These are phyloP conservation scores for Melanaphis sacchari DNA, from an alignment of 1,140 invertebrate species.

Conservation along the genomic window DNA sequence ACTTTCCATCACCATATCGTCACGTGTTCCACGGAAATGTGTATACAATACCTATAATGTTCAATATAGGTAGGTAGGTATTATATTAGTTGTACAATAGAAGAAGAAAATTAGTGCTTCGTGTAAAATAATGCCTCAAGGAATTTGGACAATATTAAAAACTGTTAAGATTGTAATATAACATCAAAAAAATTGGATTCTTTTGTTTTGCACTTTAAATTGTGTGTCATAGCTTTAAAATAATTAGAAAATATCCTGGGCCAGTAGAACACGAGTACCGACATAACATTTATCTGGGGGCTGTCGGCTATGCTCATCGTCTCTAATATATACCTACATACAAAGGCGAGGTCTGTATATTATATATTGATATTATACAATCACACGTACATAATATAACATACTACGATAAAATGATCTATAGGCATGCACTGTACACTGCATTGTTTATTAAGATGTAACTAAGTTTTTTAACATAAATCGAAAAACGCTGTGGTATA, in stretches of 20 bases:
- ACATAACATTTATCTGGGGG: neutral
- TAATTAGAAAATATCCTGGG: constrained; percentile 26
- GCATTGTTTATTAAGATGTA: neutral
- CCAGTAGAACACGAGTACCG: neutral
- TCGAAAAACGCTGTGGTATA: neutral
- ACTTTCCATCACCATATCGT: neutral
- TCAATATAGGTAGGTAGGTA: neutral
- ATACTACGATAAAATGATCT: neutral
- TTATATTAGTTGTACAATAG: constrained; percentile 41
- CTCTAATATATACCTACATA: neutral
- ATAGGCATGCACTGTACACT: neutral
- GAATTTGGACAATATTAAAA: constrained; percentile 42
- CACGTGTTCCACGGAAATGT: neutral
- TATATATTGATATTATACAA: neutral
- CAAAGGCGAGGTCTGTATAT: neutral
- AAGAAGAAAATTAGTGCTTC: neutral
- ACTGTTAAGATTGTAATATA: constrained; percentile 5
- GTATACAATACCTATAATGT: constrained; percentile 36
- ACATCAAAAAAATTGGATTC: constrained; percentile 12
- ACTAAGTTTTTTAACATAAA: neutral
- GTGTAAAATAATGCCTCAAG: neutral
- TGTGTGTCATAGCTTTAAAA: neutral
- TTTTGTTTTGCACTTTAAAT: constrained; percentile 23
- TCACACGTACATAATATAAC: neutral
- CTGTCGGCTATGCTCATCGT: neutral